A percentile compares a stretch with the other conserved stretches of the same genome.
phyloP scores from a whole-genome alignment of 2,888 invertebrate species.

The Anodontia alba region DNA sequence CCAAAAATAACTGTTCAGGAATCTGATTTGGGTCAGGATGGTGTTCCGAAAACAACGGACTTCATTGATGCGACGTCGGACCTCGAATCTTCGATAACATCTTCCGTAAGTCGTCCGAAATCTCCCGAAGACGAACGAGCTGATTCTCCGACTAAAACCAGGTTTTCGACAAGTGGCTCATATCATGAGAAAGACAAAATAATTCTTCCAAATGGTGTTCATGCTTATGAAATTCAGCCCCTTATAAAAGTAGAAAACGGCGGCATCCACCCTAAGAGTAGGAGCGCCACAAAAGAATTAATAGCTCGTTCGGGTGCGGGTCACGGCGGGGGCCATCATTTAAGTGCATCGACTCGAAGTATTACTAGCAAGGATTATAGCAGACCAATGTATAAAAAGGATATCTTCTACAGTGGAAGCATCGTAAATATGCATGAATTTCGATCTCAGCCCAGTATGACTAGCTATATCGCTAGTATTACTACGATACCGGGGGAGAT shows the following conservation, averaged over 20 bases:
- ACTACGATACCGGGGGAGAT: slow-evolving; percentile 90
- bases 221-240: slow-evolving; percentile 65
- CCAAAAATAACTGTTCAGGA: slow-evolving; percentile 67
- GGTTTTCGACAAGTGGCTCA: slow-evolving; percentile 38
- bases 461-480: slow-evolving; percentile 95
- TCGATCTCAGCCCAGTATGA: slow-evolving; percentile 95
- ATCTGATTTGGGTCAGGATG: slow-evolving; percentile 28
- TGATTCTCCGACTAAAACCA: slow-evolving; percentile 41
- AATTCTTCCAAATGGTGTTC: slow-evolving; percentile 55
- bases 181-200: slow-evolving; percentile 29
- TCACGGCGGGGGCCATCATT: slow-evolving; percentile 40
- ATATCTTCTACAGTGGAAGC: slow-evolving; percentile 99
- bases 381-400: slow-evolving; percentile 96
- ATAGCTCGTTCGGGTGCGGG: slow-evolving; percentile 51
- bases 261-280: slow-evolving; percentile 29
- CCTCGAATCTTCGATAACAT: slow-evolving; percentile 30
- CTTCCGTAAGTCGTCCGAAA: slow-evolving; percentile 46
- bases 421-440: slow-evolving; percentile 93
- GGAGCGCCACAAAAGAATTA: slow-evolving; percentile 32
- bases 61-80: slow-evolving; percentile 24
- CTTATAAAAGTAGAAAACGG: slow-evolving; percentile 64
- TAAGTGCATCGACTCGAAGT: slow-evolving; percentile 51
- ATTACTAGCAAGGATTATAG: slow-evolving; percentile 61
- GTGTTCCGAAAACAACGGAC: slow-evolving; percentile 25
- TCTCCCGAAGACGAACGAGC: slow-evolving; percentile 41